Evolutionary conservation across 1,140 invertebrate genomes (phyloP), one percentile per base, ranked within the genome.

Genomic region (Rhagoletis zephyria): DNA sequence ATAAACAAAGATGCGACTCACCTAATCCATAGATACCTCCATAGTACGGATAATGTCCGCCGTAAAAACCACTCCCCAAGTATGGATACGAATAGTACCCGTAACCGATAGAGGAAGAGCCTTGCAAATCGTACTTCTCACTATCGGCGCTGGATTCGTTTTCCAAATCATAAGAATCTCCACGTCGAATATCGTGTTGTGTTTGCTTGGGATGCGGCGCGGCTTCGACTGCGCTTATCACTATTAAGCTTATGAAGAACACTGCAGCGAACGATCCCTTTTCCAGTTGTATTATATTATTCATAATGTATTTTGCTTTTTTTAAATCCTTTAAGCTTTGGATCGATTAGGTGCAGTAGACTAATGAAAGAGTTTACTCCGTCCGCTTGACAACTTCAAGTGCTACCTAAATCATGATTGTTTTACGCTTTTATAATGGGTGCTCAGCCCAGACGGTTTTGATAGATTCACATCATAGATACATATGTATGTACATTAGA

Each of bases 1-100:
- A 5, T 56, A 7, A 56, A 56, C 5, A 56, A 56, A 56, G 5
- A 56, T 56, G 5, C 10, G 7, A 59, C 87, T 87, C 59, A 87
- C 87, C 87, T 63, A 85, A 60, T n/a, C 87, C 87, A 70, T 87
- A 87, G 7, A 67, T 67, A n/a, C 86, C 86, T 6, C 90, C 90
- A 59, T 88, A 87, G 59, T 89, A 89, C 16, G 88, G 88, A 88
- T 88, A 89, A 56, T 90, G 89, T 16, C 91, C 91, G 9, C 89
- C 88, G 30, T 90, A 90, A 60, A 89, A 88, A 2, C 90, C 87
- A 12, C 91, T 90, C 85, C 89, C 64, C 56, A 77, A 10, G 61
- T 92, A 92, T 6, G 91, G 91, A 6, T 91, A 91, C 1, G 90
- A 89, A 64, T 92, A 92, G 81, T 92, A 92, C 51, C 91, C 91